Evolutionary conservation across 2,113 vertebrate species (phyloP).

Genomic region (Arizona elegans): DNA sequence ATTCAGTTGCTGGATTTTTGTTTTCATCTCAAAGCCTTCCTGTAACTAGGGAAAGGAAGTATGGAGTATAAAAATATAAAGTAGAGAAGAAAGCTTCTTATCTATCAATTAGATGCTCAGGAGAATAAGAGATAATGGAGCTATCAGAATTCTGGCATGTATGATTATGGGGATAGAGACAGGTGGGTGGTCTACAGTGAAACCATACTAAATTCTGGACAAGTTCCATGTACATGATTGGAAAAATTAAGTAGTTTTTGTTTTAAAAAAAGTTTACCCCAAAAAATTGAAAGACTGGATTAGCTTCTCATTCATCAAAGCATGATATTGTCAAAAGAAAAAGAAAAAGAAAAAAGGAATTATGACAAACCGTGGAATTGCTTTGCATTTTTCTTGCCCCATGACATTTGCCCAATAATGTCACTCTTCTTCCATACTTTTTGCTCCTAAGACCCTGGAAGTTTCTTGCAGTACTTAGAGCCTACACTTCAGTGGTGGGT

Average conservation of each 20-base stretch:
- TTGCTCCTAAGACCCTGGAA: background rate
- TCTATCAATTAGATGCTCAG: conserved; percentile 52
- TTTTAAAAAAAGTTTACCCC: conserved; percentile 55
- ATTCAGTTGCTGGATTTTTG: background rate
- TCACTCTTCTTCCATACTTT: background rate
- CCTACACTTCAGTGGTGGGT: background rate
- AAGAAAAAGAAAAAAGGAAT: background rate
- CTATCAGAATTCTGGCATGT: conserved; percentile 62
- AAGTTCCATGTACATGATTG: conserved; percentile 68
- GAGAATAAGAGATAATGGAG: conserved; percentile 66
- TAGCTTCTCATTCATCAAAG: conserved; percentile 53
- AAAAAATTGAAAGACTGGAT: conserved; percentile 47
- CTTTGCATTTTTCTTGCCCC: conserved; percentile 13
- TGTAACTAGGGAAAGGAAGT: background rate
- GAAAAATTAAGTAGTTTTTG: conserved; percentile 68
- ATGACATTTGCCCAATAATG: background rate
- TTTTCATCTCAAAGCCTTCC: background rate
- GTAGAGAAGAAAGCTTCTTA: background rate
- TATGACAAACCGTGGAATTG: conserved; percentile 36
- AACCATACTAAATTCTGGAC: conserved; percentile 6
- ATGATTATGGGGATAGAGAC: background rate
- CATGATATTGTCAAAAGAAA: conserved; percentile 41
- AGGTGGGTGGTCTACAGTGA: background rate
- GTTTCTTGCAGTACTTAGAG: background rate
- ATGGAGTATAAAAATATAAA: background rate